Base-by-base conservation (phyloP, 2,888 invertebrate species). In the Hetaerina titia region DNA sequence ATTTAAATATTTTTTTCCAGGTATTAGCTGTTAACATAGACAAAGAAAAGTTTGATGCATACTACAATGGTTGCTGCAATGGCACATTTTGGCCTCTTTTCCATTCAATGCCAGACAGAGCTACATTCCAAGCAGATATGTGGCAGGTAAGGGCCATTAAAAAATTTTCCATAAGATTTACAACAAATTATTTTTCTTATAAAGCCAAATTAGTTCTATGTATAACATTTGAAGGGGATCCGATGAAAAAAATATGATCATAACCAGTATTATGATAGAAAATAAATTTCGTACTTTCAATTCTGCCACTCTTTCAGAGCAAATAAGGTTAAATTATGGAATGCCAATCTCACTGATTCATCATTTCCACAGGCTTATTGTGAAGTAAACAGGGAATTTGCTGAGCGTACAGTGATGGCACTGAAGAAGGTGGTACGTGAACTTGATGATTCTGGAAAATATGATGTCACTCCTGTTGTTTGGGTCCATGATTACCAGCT, bases 401-500 rank as follows among this genome's bases (percentile, higher is more conserved):
- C 99, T 0, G 97, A 98, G 15, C 98, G 98, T 96, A 98, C 99
- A 0, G 97, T 99, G 95, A 97, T 97, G 96, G 98, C 98, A 0
- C 96, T 98, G 56, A 97, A 97, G 17, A 94, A 74, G 94, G 96
- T 97, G 81, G 96, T 98, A 89, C 97, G 97, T 95, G 96, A 97
- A 95, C 97, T 97, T 56, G 96, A 97, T 45, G 97, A 97, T 25
- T 97, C 97, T 94, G 97, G 97, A 94, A 96, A 96, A 25, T 97
- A 96, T 95, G 95, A 95, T 96, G 96, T 97, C 19, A 96, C 98
- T 22, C 99, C 99, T 0, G 97, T 99, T 95, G 98, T 99, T 5
- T 99, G 99, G 99, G 98, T 99, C 57, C 99, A 99, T 96, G 99
- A 99, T 96, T 99, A 99, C 96, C 99, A 99, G 96, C 97, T 99